A percentile compares a stretch with the other conserved stretches of the same genome.
phyloP scores from a whole-genome alignment of 2,113 vertebrate species.

The Austrofundulus limnaeus region DNA sequence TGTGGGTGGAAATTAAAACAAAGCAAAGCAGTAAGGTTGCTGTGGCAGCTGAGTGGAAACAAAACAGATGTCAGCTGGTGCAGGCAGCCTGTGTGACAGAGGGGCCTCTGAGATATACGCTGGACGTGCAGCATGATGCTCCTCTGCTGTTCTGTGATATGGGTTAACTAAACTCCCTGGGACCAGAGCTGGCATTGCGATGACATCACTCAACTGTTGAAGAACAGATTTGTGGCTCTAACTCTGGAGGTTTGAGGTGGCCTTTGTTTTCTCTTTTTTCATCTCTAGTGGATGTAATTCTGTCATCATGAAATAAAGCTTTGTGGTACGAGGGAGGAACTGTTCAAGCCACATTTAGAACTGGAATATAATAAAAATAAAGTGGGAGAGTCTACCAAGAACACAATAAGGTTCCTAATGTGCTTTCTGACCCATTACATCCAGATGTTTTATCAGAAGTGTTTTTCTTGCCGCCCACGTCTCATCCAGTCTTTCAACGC shows the following conservation, averaged over 20 bases:
- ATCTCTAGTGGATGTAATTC: conserved; percentile 33
- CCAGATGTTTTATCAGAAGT: conserved; percentile 50
- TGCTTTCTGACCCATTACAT: conserved; percentile 40
- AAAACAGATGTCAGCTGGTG: conserved; percentile 67
- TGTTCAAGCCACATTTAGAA: conserved; percentile 42
- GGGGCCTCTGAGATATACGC: conserved; percentile 50
- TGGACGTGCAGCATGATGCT: conserved; percentile 62
- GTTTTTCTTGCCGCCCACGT: conserved; percentile 52
- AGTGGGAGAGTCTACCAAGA: background rate
- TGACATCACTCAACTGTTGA: conserved; percentile 48
- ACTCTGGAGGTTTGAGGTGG: conserved; percentile 38
- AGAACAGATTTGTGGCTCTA: conserved; percentile 47
- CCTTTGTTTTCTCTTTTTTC: conserved; percentile 28
- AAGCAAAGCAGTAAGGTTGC: conserved; percentile 29
- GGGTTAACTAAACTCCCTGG: conserved; percentile 65
- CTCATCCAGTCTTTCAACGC: conserved; percentile 59
- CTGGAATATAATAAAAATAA: conserved; percentile 4
- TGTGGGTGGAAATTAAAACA: conserved; percentile 20
- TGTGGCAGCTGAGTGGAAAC: conserved; percentile 53
- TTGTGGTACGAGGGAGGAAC: conserved; percentile 28
- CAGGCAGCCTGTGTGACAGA: conserved; percentile 51
- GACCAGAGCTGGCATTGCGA: conserved; percentile 39
- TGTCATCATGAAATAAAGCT: conserved; percentile 43
- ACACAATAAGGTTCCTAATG: conserved; percentile 23
- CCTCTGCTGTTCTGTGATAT: conserved; percentile 63